Base-by-base conservation (phyloP, 1,140 invertebrate genomes). In the Ctenoplectra terminalis region DNA sequence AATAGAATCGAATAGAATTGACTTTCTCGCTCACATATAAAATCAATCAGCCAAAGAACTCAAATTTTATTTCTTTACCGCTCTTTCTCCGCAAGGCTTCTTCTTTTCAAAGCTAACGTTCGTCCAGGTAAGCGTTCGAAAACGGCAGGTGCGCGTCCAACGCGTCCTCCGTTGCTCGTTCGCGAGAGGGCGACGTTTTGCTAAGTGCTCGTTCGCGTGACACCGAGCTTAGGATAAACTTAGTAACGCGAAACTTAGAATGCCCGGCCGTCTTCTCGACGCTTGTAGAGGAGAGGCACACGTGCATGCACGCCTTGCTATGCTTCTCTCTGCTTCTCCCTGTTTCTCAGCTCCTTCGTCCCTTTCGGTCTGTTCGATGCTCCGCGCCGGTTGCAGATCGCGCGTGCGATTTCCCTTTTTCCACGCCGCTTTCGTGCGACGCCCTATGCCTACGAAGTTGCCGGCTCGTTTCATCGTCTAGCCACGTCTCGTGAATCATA, bases 131-230 rank as follows among this genome's bases (percentile, higher is more conserved):
- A 52, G 26, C 67, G 31, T 23, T 26, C 13, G 11, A 11, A 20
- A 1, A 2, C 13, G 67, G 89, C 92, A 93, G 92, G 91, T 93
- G 92, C 91, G 90, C 88, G 66, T 50, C 29, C 88, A 92, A 90
- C 90, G 23, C 34, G 72, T 84, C 83, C 60, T 79, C 74, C 85
- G 67, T 86, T 73, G 78, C 81, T 87, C 74, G 86, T 82, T 80
- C 81, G 54, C 54, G 15, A 67, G 64, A 11, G 9, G 76, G 84
- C 89, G 85, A 71, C 73, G 83, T 85, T 75, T 82, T 37, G 81
- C 77, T 78, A 85, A 86, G 75, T 72, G 85, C 67, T 64, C 77
- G 75, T 84, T 72, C 58, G 75, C 86, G 91, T 86, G 81, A 87
- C 84, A 82, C 81, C 61, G 67, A 72, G 81, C 87, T 88, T 76